A percentile compares a stretch with the other conserved stretches of the same genome.
These are phyloP conservation scores for Volucella inflata DNA, from an alignment of 2,888 invertebrate genomes.

Conservation along the genomic window DNA sequence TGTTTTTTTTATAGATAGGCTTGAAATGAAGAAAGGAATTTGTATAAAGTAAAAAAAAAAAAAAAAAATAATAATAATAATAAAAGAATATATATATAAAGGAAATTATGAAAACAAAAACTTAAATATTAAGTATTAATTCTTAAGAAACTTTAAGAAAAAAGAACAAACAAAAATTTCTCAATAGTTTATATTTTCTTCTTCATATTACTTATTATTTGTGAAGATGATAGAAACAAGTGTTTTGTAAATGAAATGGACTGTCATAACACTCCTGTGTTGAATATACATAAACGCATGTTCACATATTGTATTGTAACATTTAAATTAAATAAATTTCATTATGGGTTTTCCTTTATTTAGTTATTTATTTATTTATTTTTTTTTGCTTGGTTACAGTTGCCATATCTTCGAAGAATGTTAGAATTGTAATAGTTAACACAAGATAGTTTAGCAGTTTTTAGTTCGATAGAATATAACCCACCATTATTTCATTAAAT, in stretches of 20 bases:
- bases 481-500: too few relatives aligned
- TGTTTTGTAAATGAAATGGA: conserved; percentile 54
- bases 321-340: conserved; percentile 68
- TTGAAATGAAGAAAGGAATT: conserved; percentile 63
- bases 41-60: conserved; percentile 70
- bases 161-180: conserved; percentile 56
- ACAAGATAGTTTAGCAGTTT: too few relatives aligned
- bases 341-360: conserved; percentile 56
- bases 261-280: conserved; percentile 47
- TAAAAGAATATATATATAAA: conserved; percentile 39
- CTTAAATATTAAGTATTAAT: conserved; percentile 71
- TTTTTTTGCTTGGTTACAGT: not conserved
- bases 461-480: too few relatives aligned
- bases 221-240: conserved; percentile 46
- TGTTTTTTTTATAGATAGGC: conserved; percentile 68
- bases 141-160: conserved; percentile 56
- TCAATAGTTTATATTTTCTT: conserved; percentile 61
- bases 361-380: too few relatives aligned
- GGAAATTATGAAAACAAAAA: conserved; percentile 60
- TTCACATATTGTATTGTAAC: conserved; percentile 63
- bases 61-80: conserved; percentile 40
- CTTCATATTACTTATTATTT: conserved; percentile 46
- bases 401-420: not conserved
- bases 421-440: too few relatives aligned
- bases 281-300: conserved; percentile 54